Evolutionary conservation across 2,113 vertebrate genomes (phyloP), one percentile per base, ranked within the genome.

Genomic region (Leptobrachium ailaonicum): DNA sequence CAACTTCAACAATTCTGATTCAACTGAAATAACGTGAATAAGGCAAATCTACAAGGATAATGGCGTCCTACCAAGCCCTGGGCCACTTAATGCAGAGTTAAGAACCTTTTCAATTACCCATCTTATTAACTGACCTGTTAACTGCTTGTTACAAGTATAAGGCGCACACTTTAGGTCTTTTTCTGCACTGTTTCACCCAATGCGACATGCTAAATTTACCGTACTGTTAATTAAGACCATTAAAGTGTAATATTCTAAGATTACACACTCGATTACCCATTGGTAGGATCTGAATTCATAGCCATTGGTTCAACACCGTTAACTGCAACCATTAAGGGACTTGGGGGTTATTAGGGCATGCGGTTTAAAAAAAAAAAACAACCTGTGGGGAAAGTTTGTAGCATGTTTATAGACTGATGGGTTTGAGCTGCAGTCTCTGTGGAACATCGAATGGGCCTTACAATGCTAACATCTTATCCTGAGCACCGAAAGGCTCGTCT

Each of bases 221-320:
- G 42, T 60, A 41, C 66, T 40, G 42, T 44, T 77, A 77, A 77
- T 77, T 69, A 77, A 58, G 75, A 41, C 53, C 66, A 77, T 77
- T 77, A 69, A 69, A 77, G 75, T 77, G 75, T 70, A 77, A 77
- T 77, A 77, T 77, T 60, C 66, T 7, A 2, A 69, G 66, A 77
- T 77, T 77, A 77, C 75, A 60, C 75, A 70, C 66, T 77, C 66
- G 66, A 70, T 77, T 77, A 56, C 41, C 66, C 54, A 70, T 32
- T 45, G 6, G n/a, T 45, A 77, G 66, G 75, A 58, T 69, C 66
- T 60, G 66, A 77, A 77, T 77, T 70, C 66, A 77, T 77, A 64
- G 67, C 58, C 66, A 70, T 69, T 77, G 75, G 66, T 70, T 77
- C 75, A 54, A 13, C 75, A 44, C 68, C 41, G 53, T 66, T 77